Evolutionary conservation across 1,140 invertebrate species (phyloP), one percentile per base, ranked within the genome.

Genomic region (Apis florea): DNA sequence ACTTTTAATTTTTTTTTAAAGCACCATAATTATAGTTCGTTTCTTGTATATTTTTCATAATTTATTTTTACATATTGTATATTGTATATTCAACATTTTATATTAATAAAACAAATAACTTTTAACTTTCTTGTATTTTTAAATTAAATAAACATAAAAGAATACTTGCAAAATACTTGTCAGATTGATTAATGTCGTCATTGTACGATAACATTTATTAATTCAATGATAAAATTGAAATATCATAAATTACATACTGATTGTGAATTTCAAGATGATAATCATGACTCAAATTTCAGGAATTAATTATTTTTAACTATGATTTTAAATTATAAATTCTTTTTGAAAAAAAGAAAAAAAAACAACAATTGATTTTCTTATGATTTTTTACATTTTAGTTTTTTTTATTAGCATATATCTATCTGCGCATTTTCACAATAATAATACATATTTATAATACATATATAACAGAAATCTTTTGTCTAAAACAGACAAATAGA

Each of bases 381-480:
- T 59, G 21, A 59, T 47, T 24, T 71, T 73, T 73, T 64, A 73
- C 49, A 73, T 56, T 79, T 79, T 17, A 79, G 17, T 79, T 79
- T 75, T n/a, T 75, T 81, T 81, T 81, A 81, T 81, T 81, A 75
- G 79, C 40, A 81, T 68, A 63, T 75, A 24, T 58, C 71, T 75
- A 81, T 81, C 54, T 75, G 71, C 71, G 54, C 54, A 81, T 81
- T 81, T 81, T 81, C 79, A 81, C 79, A 81, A 81, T 81, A 75
- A 81, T 81, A 81, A 81, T 81, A 81, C 79, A 81, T 75, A 68
- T 66, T 81, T 81, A 81, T 81, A 67, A 81, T 81, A 81, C 63
- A 81, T 81, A 75, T 67, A 81, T 67, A 81, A 81, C 79, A 81
- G 79, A 81, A 81, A 81, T 49, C 72, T n/a, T 75, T 81, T 75